These are phyloP conservation scores for Sitophilus oryzae DNA, from an alignment of 1,140 invertebrate species.

Conservation along the genomic window DNA sequence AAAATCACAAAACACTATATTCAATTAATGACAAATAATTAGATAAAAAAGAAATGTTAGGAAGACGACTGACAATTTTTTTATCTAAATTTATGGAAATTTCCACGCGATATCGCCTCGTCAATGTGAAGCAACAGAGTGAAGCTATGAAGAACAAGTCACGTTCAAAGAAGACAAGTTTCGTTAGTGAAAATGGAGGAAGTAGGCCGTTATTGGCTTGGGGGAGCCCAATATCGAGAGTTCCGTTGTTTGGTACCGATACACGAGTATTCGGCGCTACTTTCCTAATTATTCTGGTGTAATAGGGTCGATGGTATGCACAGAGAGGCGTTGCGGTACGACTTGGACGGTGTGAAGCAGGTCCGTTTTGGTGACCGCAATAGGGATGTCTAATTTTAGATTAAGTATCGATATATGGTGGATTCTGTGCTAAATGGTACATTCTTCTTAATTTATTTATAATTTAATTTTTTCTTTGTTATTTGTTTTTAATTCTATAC, in stretches of 20 bases:
- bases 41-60: slow-evolving; percentile 1
- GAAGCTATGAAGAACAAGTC: slow-evolving; percentile 30
- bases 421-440: too few relatives aligned
- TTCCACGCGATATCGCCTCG: slow-evolving; percentile 1
- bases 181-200: slow-evolving; percentile 22
- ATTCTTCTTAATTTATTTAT: too few relatives aligned
- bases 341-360: not conserved
- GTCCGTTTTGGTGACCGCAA: not conserved
- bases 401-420: too few relatives aligned
- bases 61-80: too few relatives aligned
- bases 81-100: too few relatives aligned
- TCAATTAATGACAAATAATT: slow-evolving; percentile 3
- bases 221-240: slow-evolving; percentile 9
- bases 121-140: slow-evolving; percentile 14
- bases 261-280: slow-evolving; percentile 1
- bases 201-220: slow-evolving; percentile 24
- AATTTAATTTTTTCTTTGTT: too few relatives aligned
- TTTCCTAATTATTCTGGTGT: not conserved
- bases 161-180: slow-evolving; percentile 27
- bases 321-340: too few relatives aligned
- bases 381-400: too few relatives aligned
- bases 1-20: not conserved
- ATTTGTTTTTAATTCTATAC: too few relatives aligned
- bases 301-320: not conserved
- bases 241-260: slow-evolving; percentile 21